Percentiles rank a stretch among this genome's conserved stretches.
phyloP scores from a whole-genome alignment of 2,797 vertebrate species.

The Gorsachius magnificus region DNA sequence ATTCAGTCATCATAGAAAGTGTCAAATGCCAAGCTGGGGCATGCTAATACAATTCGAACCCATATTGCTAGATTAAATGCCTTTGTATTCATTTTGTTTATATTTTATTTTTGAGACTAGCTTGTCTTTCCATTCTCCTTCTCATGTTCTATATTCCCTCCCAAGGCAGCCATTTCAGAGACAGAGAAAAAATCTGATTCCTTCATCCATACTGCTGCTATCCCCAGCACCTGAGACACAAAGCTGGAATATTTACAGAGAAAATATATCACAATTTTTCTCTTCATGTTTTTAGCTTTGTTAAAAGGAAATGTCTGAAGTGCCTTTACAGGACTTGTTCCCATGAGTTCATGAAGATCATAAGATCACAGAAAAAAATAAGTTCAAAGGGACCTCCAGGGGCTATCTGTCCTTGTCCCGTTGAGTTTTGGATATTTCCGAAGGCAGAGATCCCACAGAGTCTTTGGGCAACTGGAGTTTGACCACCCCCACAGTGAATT shows the following conservation, averaged over 20 bases:
- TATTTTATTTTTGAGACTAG: not conserved
- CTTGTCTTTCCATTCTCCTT: not conserved
- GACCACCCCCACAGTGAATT: not conserved
- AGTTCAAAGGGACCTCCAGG: not conserved
- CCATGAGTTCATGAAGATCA: not conserved
- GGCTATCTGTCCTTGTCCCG: too few species aligned
- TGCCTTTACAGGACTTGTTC: not conserved
- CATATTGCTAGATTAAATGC: not conserved
- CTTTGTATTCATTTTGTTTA: not conserved
- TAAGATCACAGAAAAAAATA: not conserved
- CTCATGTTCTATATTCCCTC: not conserved
- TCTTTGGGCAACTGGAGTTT: not conserved
- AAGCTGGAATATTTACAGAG: not conserved
- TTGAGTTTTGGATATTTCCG: not conserved
- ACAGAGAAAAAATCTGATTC: not conserved
- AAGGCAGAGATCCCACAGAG: not conserved
- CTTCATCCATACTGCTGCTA: not conserved
- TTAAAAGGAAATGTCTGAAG: not conserved
- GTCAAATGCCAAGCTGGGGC: not conserved
- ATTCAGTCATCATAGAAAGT: not conserved
- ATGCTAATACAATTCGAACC: not conserved
- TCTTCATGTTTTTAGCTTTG: not conserved
- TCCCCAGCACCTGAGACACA: not conserved
- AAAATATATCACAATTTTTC: not conserved
- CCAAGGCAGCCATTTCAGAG: not conserved